Evolutionary conservation across 2,113 vertebrate genomes (phyloP).

Genomic region (Hippocampus barbouri): DNA sequence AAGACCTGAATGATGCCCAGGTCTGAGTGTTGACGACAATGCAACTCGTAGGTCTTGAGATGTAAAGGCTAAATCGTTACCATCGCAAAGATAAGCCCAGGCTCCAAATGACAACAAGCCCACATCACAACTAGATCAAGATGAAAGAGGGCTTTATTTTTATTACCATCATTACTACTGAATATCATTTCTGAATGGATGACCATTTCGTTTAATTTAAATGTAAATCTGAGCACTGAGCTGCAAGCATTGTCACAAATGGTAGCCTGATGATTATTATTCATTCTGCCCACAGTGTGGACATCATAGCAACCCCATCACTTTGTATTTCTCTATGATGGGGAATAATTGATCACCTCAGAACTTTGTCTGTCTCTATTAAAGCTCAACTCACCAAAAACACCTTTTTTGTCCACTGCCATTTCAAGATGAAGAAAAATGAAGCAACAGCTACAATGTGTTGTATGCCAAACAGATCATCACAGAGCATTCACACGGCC

Average conservation of each 20-base stretch:
- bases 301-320: constrained; percentile 53
- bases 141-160: constrained; percentile 56
- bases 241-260: constrained; percentile 52
- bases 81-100: constrained; percentile 44
- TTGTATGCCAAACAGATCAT: background rate
- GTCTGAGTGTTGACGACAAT: constrained; percentile 45
- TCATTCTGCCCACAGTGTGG: constrained; percentile 55
- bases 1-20: constrained; percentile 25
- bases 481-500: background rate
- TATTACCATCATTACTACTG: constrained; percentile 70
- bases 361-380: constrained; percentile 54
- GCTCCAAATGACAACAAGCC: constrained; percentile 51
- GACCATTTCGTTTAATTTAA: constrained; percentile 78
- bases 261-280: constrained; percentile 59
- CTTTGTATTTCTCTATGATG: constrained; percentile 53
- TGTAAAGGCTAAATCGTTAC: constrained; percentile 60
- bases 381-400: constrained; percentile 31
- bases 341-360: constrained; percentile 59
- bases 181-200: constrained; percentile 71
- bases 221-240: constrained; percentile 74
- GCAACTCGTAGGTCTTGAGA: constrained; percentile 45
- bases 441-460: background rate
- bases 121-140: constrained; percentile 38
- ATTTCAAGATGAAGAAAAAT: constrained; percentile 2
- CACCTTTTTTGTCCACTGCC: background rate